Evolutionary conservation across 2,797 vertebrate genomes (phyloP).

Genomic region (Ataeniobius toweri): DNA sequence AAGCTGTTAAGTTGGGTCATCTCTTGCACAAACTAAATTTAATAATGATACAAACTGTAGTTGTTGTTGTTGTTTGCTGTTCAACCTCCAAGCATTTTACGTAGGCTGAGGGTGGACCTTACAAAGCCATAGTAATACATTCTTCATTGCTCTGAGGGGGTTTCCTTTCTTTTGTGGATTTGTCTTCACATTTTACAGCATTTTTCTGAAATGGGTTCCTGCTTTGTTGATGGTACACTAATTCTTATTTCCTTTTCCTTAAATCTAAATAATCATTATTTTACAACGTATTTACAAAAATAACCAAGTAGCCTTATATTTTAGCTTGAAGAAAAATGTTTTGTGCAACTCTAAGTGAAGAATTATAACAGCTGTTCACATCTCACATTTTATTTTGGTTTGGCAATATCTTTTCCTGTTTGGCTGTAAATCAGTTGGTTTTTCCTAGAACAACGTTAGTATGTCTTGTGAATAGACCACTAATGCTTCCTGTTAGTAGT

Average conservation of each 20-base stretch:
- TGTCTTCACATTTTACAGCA: slow-evolving; percentile 28
- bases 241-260: slow-evolving; percentile 12
- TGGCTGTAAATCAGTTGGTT: slow-evolving; percentile 44
- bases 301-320: neutral
- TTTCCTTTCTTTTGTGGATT: slow-evolving; percentile 18
- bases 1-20: neutral
- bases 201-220: slow-evolving; percentile 35
- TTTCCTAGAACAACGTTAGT: slow-evolving; percentile 64
- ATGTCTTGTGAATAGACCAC: slow-evolving; percentile 57
- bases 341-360: neutral
- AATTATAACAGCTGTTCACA: neutral
- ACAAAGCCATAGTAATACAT: slow-evolving; percentile 23
- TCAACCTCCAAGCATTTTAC: slow-evolving; percentile 17
- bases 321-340: neutral
- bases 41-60: slow-evolving; percentile 31
- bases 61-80: slow-evolving; percentile 18
- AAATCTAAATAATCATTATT: neutral
- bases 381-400: slow-evolving; percentile 6
- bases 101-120: slow-evolving; percentile 36
- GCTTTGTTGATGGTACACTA: slow-evolving; percentile 3
- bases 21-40: neutral
- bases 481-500: slow-evolving; percentile 69
- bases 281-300: neutral
- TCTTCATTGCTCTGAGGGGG: slow-evolving; percentile 11
- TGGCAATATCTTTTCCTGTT: slow-evolving; percentile 42